These are phyloP conservation scores for Actinemys pallida DNA, from an alignment of 2,113 vertebrate species.

Conservation along the genomic window DNA sequence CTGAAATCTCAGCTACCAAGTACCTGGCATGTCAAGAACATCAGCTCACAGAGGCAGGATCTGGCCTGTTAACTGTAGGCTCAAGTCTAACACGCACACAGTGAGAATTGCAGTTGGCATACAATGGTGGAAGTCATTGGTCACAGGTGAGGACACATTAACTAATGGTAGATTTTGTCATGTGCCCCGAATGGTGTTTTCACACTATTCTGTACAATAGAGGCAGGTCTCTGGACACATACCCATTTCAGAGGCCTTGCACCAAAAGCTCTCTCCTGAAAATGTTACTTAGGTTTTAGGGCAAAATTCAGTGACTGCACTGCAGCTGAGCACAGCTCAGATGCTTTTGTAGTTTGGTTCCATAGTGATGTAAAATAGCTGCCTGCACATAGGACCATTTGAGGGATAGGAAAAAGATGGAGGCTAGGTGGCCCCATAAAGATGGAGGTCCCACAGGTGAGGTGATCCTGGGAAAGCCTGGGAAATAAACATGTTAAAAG, in stretches of 20 bases:
- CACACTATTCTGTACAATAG: not conserved
- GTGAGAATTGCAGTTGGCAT: not conserved
- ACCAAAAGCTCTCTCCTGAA: not conserved
- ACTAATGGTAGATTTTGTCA: not conserved
- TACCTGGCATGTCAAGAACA: not conserved
- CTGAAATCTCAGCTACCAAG: not conserved
- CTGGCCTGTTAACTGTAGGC: not conserved
- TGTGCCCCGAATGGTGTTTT: not conserved
- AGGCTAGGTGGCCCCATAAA: not conserved
- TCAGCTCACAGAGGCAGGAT: not conserved
- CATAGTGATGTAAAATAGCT: not conserved
- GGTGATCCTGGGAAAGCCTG: not conserved
- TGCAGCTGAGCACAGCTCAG: not conserved
- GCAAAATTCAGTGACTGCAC: not conserved
- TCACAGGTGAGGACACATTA: not conserved
- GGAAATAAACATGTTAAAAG: not conserved
- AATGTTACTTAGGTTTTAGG: not conserved
- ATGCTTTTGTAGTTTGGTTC: not conserved
- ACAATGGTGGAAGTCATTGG: not conserved
- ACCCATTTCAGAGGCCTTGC: not conserved
- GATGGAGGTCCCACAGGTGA: not conserved
- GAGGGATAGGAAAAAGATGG: not conserved
- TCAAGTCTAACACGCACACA: not conserved
- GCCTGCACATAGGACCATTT: not conserved
- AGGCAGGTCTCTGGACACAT: accelerated